A percentile compares a stretch with the other conserved stretches of the same genome.
Evolutionary conservation across 2,888 invertebrate species (phyloP).

Genomic region (Idaea dimidiata): DNA sequence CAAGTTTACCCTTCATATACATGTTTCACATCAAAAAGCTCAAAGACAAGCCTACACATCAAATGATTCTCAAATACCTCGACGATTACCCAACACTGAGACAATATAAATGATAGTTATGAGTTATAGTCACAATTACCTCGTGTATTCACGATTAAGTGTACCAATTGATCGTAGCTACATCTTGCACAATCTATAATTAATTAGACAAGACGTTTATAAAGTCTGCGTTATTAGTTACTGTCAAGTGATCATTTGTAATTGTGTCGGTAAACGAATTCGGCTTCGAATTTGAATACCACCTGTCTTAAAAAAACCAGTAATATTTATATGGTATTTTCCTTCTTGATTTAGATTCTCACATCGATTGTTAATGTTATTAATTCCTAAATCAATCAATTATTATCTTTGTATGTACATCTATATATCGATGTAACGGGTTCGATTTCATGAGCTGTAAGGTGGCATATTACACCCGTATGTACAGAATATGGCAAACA

Average conservation of each 20-base stretch:
- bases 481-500: too few relatives aligned
- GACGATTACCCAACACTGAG: conserved; percentile 18
- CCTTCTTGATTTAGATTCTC: too few relatives aligned
- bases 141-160: background rate
- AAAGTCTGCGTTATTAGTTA: background rate
- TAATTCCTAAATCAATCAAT: too few relatives aligned
- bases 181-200: background rate
- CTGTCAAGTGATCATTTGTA: background rate
- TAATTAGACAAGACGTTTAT: background rate
- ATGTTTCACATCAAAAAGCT: too few relatives aligned
- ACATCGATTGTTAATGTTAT: too few relatives aligned
- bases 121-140: conserved; percentile 20
- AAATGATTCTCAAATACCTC: background rate
- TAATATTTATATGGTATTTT: too few relatives aligned
- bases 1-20: too few relatives aligned
- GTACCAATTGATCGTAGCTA: background rate
- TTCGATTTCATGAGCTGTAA: too few relatives aligned
- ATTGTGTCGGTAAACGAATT: background rate
- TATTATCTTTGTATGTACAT: too few relatives aligned
- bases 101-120: conserved; percentile 25
- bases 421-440: too few relatives aligned
- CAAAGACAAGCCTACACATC: background rate
- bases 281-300: background rate
- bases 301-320: background rate
- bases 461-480: too few relatives aligned